Conservation (phyloP, 2,888 invertebrate genomes). For the Agonum fuliginosum region DNA sequence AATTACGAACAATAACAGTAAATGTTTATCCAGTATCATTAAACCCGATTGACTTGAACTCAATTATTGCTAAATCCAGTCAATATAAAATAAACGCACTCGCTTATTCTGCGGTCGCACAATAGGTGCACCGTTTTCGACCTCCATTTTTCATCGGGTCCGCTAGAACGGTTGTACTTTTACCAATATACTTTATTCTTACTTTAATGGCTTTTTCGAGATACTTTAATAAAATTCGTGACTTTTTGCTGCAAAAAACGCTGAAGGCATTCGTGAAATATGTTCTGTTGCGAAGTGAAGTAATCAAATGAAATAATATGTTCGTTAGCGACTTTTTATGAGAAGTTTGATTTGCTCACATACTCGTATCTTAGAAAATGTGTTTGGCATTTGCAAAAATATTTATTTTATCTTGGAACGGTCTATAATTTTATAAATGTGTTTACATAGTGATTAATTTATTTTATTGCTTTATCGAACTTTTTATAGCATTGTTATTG, state of each 20-base stretch:
- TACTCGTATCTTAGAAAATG: no score
- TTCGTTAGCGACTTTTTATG: no score
- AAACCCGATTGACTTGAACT: not conserved
- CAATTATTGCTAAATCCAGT: conserved; percentile 20
- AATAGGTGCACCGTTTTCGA: conserved; percentile 14
- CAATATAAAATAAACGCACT: conserved; percentile 5
- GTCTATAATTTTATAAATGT: no score
- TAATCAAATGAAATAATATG: conserved; percentile 17
- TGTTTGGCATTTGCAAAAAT: no score
- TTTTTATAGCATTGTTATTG: no score
- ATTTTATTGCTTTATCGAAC: not conserved
- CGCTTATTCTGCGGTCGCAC: no score
- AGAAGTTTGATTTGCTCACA: no score
- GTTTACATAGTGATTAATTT: no score
- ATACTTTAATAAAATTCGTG: conserved; percentile 31
- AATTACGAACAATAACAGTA: no score
- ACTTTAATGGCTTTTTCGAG: conserved; percentile 8
- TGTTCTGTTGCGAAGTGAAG: not conserved
- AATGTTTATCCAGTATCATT: no score
- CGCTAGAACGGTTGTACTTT: not conserved
- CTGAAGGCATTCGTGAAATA: conserved; percentile 15
- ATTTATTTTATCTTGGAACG: no score
- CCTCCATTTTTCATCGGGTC: conserved; percentile 21
- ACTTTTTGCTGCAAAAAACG: conserved; percentile 18
- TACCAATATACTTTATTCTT: conserved; percentile 31